Evolutionary conservation across 64 coral and sea anemone species (phyloP).

Genomic region (Cladopsammia gracilis): DNA sequence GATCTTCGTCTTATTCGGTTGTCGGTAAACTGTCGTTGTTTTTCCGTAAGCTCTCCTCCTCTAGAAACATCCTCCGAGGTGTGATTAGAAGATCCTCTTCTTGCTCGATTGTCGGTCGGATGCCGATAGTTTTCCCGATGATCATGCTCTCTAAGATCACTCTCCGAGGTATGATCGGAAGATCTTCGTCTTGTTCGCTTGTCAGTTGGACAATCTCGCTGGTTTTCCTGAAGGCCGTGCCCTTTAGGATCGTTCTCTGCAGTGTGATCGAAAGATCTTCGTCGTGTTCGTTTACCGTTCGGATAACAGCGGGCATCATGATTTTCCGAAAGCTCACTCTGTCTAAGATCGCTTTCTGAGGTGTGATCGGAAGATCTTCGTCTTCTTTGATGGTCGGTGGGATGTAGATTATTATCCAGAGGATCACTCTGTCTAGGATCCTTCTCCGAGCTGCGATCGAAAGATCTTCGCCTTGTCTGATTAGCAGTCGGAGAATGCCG

Average conservation of each 20-base stretch:
- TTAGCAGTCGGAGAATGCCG: not conserved
- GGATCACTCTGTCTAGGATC: not conserved
- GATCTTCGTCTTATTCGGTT: too few species aligned
- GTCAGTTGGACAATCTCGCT: too few species aligned
- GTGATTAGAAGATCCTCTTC: too few species aligned
- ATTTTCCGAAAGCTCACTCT: not conserved
- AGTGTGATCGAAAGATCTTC: not conserved
- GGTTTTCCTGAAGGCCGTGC: too few species aligned
- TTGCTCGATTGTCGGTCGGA: too few species aligned
- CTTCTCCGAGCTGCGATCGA: not conserved
- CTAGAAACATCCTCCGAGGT: too few species aligned
- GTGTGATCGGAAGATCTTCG: not conserved
- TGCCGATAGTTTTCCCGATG: too few species aligned
- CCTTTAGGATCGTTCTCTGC: not conserved
- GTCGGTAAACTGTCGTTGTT: too few species aligned
- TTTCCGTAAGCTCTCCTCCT: too few species aligned
- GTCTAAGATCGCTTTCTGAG: not conserved
- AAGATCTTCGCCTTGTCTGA: not conserved
- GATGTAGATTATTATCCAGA: not conserved
- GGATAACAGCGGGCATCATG: too few species aligned
- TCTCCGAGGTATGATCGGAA: not conserved
- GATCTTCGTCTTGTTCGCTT: too few species aligned
- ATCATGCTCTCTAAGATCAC: too few species aligned
- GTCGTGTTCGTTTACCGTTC: not conserved
- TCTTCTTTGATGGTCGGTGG: not conserved